Evolutionary conservation across 1,140 invertebrate genomes (phyloP).

Genomic region (Neodiprion fabricii): DNA sequence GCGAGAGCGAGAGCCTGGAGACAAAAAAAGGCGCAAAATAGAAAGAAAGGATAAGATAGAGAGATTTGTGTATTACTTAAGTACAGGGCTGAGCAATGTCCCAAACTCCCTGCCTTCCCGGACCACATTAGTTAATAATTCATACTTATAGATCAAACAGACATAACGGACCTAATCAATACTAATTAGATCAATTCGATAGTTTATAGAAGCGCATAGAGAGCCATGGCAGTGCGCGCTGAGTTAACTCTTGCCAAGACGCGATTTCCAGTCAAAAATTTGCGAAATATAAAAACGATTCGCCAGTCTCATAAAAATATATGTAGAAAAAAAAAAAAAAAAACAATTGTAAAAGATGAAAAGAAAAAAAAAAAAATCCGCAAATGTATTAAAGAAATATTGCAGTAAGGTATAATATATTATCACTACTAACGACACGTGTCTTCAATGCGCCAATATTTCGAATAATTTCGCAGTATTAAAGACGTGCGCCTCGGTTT

Average conservation of each 20-base stretch:
- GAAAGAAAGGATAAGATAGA: constrained; percentile 31
- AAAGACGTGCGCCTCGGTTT: background rate
- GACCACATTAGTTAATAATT: constrained; percentile 4
- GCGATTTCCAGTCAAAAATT: background rate
- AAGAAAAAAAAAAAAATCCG: constrained; percentile 5
- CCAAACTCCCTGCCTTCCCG: constrained; percentile 31
- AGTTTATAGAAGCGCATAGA: constrained; percentile 28
- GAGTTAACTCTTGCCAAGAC: constrained; percentile 8
- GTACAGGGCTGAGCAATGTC: constrained; percentile 41
- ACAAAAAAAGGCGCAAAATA: constrained; percentile 15
- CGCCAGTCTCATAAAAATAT: constrained; percentile 2
- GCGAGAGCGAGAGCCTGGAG: constrained; percentile 7
- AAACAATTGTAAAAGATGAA: background rate
- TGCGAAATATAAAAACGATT: background rate
- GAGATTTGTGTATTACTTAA: constrained; percentile 36
- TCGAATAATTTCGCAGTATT: background rate
- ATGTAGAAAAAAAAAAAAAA: background rate
- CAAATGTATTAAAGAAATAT: background rate
- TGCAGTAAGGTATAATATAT: background rate
- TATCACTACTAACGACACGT: constrained; percentile 4
- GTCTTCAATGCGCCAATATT: background rate
- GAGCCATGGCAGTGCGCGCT: constrained; percentile 41
- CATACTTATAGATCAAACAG: constrained; percentile 15
- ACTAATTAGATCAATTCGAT: background rate
- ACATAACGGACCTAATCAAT: constrained; percentile 13